These are phyloP conservation scores for Chelidonichthys spinosus DNA, from an alignment of 2,797 vertebrate genomes.

Conservation along the genomic window DNA sequence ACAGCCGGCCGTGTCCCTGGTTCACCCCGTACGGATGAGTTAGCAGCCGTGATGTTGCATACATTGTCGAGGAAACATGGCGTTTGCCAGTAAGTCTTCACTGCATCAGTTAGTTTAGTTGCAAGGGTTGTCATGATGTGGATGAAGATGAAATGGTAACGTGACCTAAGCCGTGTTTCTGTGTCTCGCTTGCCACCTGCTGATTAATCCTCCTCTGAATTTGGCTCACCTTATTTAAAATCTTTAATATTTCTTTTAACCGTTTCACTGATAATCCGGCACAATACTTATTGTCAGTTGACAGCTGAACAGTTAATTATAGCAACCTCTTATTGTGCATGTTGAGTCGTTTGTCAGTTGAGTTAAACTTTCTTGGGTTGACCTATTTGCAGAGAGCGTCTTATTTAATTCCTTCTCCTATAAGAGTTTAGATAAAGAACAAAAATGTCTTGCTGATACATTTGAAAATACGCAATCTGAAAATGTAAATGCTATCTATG, in stretches of 20 bases:
- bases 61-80: background rate
- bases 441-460: background rate
- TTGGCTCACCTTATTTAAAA: too few relatives aligned
- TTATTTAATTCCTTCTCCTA: background rate
- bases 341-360: background rate
- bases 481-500: background rate
- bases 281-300: background rate
- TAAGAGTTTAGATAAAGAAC: background rate
- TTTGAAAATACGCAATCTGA: background rate
- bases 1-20: background rate
- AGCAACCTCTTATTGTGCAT: background rate
- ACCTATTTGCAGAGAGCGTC: slow-evolving; percentile 1
- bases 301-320: background rate
- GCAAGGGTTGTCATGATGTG: background rate
- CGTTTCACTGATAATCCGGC: background rate
- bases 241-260: background rate
- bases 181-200: too few relatives aligned
- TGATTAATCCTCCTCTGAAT: too few relatives aligned
- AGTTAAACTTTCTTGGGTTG: background rate
- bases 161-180: too few relatives aligned
- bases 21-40: background rate
- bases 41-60: background rate
- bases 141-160: too few relatives aligned
- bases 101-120: background rate
- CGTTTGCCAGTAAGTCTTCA: background rate